Conservation (phyloP, 2,113 vertebrate genomes). For the Columba livia region DNA sequence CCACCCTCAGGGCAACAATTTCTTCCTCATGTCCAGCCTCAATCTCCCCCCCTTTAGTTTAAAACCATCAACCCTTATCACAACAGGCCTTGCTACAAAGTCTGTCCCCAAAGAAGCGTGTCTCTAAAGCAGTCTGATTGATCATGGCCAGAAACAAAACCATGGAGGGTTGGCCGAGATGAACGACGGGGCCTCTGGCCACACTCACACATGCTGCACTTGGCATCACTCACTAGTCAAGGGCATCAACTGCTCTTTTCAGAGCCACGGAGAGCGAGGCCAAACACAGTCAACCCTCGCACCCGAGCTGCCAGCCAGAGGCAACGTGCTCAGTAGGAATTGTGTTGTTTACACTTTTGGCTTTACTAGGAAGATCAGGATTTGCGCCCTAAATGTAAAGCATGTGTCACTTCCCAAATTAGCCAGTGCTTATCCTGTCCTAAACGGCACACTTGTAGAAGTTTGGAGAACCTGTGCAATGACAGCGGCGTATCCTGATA, state of each 20-base stretch:
- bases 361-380: background rate
- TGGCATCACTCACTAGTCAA: background rate
- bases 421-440: background rate
- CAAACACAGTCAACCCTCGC: background rate
- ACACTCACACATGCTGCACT: background rate
- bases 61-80: too few species aligned
- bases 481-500: background rate
- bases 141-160: background rate
- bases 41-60: too few species aligned
- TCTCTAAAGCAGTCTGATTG: background rate
- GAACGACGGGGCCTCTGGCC: conserved; percentile 18
- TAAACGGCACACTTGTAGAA: background rate
- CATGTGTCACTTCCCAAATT: background rate
- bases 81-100: too few species aligned
- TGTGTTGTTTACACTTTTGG: background rate
- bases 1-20: too few species aligned
- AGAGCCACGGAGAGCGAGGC: background rate
- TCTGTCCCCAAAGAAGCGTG: background rate
- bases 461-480: background rate
- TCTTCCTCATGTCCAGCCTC: too few species aligned
- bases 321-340: background rate
- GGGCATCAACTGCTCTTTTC: conserved; percentile 49
- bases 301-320: background rate
- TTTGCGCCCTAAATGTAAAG: background rate
- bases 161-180: background rate